Base-by-base conservation (phyloP, 2,113 vertebrate genomes). In the Tor tambroides region DNA sequence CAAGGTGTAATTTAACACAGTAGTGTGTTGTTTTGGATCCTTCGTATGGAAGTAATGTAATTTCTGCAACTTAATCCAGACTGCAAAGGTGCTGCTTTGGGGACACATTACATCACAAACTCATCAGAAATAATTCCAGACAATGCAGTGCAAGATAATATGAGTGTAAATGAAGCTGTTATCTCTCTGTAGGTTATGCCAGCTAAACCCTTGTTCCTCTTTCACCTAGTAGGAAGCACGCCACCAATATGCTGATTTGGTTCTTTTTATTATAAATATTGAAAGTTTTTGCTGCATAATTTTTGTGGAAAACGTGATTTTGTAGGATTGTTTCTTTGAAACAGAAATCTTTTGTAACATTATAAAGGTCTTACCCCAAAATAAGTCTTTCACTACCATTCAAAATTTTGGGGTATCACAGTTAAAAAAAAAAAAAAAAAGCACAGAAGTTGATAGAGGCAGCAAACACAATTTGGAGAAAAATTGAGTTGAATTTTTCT, bases 1-100 rank as follows among this genome's bases (percentile, higher is more conserved):
- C 26, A 30, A n/a, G 11, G 65, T 83, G 81, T 26, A 83, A 32
- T 35, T 83, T 30, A 11, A 67, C 56, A 80, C 77, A n/a, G 14
- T 26, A 46, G 38, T 46, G n/a, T 46, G 59, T n/a, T 71, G 80
- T 83, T 71, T 71, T n/a, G 17, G 6, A 35, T 83, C 81, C 28
- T 71, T 83, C 69, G 26, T 83, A 9, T 54, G 81, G 17, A 35
- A 28, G 41, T 46, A 23, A 32, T 51, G 63, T 43, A 23, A 83
- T 35, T 83, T 8, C 80, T 51, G 63, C 26, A 30, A 43, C 35
- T 82, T 46, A 32, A 49, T 71, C 63, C 43, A 35, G 28, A 38
- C 32, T 38, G 30, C 17, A 10, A 21, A 72, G 49, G 17, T 6
- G 26, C 17, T 54, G 63, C 26, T 49, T 83, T 19, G 26, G 35